Evolutionary conservation across 2,888 invertebrate species (phyloP).

Genomic region (Watsonalla binaria): DNA sequence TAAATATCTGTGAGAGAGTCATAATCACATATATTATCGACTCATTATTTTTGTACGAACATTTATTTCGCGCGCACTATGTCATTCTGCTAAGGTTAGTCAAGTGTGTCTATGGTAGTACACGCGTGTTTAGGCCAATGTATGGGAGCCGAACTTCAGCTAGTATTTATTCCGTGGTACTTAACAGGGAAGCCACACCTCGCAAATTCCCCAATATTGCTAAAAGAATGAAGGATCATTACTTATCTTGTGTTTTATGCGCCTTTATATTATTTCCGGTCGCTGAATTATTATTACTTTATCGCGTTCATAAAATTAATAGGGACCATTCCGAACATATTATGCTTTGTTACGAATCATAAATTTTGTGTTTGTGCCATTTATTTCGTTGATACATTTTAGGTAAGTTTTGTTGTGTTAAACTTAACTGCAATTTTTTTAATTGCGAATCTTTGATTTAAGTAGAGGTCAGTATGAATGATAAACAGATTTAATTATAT

Average conservation of each 20-base stretch:
- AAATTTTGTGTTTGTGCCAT: conserved; percentile 15
- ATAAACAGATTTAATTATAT: too few species aligned
- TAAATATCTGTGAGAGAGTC: too few species aligned
- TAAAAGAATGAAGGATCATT: conserved; percentile 59
- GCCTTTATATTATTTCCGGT: conserved; percentile 66
- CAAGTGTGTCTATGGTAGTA: too few species aligned
- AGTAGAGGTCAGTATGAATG: too few species aligned
- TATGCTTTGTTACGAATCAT: conserved; percentile 21
- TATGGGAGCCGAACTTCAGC: too few species aligned
- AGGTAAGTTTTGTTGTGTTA: conserved; percentile 13
- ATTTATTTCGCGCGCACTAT: too few species aligned
- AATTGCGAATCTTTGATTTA: too few species aligned
- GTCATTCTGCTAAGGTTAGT: too few species aligned
- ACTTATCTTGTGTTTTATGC: conserved; percentile 65
- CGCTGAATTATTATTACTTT: conserved; percentile 64
- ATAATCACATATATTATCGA: too few species aligned
- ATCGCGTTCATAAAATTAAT: conserved; percentile 60
- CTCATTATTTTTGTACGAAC: too few species aligned
- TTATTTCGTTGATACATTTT: conserved; percentile 17
- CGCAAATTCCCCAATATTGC: conserved; percentile 60
- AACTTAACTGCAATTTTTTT: neutral
- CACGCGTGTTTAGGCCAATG: too few species aligned
- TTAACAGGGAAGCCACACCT: conserved; percentile 57
- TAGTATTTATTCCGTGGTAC: conserved; percentile 11
- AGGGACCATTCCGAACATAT: conserved; percentile 19